phyloP scores from a whole-genome alignment of 2,797 vertebrate genomes.

The Catostomus latipinnis region DNA sequence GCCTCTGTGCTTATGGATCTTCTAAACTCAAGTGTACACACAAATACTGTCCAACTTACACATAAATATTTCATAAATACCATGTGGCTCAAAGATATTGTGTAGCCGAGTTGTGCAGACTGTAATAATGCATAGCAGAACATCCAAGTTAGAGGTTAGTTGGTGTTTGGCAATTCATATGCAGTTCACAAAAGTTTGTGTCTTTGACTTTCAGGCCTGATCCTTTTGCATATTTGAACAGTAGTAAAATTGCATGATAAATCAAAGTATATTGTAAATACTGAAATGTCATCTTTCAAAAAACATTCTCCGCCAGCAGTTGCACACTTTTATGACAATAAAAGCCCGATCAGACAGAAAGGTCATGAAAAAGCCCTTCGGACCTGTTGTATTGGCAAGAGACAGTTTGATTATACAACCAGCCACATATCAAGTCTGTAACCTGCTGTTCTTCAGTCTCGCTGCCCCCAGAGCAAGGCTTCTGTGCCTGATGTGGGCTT shows the following conservation, averaged over 20 bases:
- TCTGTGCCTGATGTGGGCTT: not conserved
- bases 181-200: slow-evolving; percentile 30
- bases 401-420: slow-evolving; percentile 41
- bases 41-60: not conserved
- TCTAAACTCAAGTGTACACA: not conserved
- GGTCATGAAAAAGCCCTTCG: slow-evolving; percentile 31
- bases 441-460: slow-evolving; percentile 22
- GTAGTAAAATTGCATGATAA: slow-evolving; percentile 29
- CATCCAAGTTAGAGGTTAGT: slow-evolving; percentile 50
- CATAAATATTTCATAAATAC: slow-evolving; percentile 65
- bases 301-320: not conserved
- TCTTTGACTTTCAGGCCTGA: slow-evolving; percentile 29
- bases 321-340: slow-evolving; percentile 18
- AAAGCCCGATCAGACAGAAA: slow-evolving; percentile 5
- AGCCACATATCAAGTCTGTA: slow-evolving; percentile 25
- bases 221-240: slow-evolving; percentile 29
- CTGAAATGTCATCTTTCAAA: slow-evolving; percentile 28
- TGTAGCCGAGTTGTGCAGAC: slow-evolving; percentile 34
- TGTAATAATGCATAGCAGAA: slow-evolving; percentile 63
- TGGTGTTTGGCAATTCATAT: slow-evolving; percentile 15
- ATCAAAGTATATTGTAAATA: slow-evolving; percentile 38
- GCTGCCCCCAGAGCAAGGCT: slow-evolving; percentile 5
- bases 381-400: slow-evolving; percentile 21
- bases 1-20: slow-evolving; percentile 55
- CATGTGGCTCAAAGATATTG: slow-evolving; percentile 61